These are phyloP conservation scores for Oryzias woworae DNA, from an alignment of 2,113 vertebrate genomes.

Conservation along the genomic window DNA sequence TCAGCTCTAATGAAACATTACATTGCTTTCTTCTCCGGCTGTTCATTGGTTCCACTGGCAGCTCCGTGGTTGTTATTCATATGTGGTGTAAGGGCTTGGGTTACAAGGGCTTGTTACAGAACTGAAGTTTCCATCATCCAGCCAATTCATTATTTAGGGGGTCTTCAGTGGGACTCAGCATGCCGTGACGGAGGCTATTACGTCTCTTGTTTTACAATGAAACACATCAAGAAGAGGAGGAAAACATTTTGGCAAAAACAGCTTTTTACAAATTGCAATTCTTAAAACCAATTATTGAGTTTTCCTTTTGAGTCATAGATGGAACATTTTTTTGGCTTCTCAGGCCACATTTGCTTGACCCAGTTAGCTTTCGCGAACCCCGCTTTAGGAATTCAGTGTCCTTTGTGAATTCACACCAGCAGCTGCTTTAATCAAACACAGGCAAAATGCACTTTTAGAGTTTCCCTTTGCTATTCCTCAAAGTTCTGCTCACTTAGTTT, in stretches of 20 bases:
- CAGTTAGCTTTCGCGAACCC: conserved; percentile 30
- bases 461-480: conserved; percentile 2
- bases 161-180: conserved; percentile 26
- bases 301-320: conserved; percentile 58
- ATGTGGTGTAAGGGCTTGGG: conserved; percentile 20
- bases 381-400: not conserved
- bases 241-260: conserved; percentile 64
- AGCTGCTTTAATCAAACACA: conserved; percentile 15
- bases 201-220: conserved; percentile 60
- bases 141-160: conserved; percentile 48
- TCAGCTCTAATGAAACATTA: conserved; percentile 10
- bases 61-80: conserved; percentile 32
- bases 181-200: conserved; percentile 66
- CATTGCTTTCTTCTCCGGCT: conserved; percentile 34
- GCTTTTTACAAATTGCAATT: conserved; percentile 65
- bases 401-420: conserved; percentile 6
- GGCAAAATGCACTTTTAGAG: not conserved
- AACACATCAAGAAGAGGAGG: conserved; percentile 58
- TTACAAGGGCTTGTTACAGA: conserved; percentile 41
- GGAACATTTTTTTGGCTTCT: conserved; percentile 56
- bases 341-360: conserved; percentile 43
- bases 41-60: conserved; percentile 23
- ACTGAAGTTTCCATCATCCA: conserved; percentile 50
- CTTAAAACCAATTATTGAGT: conserved; percentile 68
- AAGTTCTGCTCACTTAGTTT: not conserved